Conservation (phyloP, 2,797 vertebrate species). For the Pampus argenteus region DNA sequence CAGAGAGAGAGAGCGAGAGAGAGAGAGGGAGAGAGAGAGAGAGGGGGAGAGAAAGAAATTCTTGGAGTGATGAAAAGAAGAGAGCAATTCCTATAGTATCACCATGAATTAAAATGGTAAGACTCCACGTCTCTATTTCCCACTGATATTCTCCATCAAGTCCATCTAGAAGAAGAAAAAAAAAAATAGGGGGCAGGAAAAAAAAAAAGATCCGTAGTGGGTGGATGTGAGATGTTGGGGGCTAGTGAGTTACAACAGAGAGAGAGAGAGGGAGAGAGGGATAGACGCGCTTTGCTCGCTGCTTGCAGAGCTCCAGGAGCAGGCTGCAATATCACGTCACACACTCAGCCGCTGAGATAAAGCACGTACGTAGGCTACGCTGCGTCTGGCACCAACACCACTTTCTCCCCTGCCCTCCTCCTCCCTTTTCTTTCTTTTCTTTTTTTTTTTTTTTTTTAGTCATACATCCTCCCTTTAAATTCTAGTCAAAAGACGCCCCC, state of each 20-base stretch:
- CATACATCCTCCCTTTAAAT: slow-evolving; percentile 66
- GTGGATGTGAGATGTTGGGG: slow-evolving; percentile 86
- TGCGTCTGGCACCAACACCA: slow-evolving; percentile 83
- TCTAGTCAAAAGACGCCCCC: slow-evolving; percentile 68
- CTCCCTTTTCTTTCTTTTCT: slow-evolving; percentile 23
- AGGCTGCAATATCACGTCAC: slow-evolving; percentile 89
- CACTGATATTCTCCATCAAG: slow-evolving; percentile 73
- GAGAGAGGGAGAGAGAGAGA: slow-evolving; percentile 35
- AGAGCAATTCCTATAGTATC: slow-evolving; percentile 73
- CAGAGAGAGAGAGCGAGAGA: slow-evolving; percentile 31
- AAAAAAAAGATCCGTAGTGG: slow-evolving; percentile 81
- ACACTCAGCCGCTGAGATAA: slow-evolving; percentile 84
- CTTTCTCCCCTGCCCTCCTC: slow-evolving; percentile 71
- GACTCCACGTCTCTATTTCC: slow-evolving; percentile 73
- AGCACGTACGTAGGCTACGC: slow-evolving; percentile 84
- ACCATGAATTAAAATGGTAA: slow-evolving; percentile 73
- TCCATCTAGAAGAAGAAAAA: slow-evolving; percentile 46
- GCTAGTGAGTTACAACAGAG: slow-evolving; percentile 82
- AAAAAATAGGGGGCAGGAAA: slow-evolving; percentile 32
- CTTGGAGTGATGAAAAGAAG: slow-evolving; percentile 72
- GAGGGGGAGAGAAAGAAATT: slow-evolving; percentile 54
- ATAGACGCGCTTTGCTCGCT: slow-evolving; percentile 79
- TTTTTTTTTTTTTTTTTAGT: slow-evolving; percentile 1
- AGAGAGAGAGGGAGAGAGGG: slow-evolving; percentile 73
- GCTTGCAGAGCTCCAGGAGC: slow-evolving; percentile 79